Evolutionary conservation across 2,888 invertebrate species (phyloP).

Genomic region (Villa cingulata): DNA sequence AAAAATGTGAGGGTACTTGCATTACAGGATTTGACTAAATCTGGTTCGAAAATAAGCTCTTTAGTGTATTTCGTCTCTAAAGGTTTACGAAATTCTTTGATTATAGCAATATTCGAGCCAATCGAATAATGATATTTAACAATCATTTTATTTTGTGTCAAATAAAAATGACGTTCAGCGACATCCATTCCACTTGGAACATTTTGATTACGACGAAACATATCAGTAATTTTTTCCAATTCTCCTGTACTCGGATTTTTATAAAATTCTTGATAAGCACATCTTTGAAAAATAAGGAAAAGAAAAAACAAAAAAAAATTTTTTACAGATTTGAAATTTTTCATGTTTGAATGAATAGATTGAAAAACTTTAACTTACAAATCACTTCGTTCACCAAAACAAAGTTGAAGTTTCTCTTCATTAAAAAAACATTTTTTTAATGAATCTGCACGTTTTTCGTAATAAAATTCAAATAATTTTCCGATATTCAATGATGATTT

Average conservation of each 20-base stretch:
- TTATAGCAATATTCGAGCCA: conserved; percentile 34
- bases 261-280: conserved; percentile 15
- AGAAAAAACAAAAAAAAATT: no score
- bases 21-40: conserved; percentile 50
- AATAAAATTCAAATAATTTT: conserved; percentile 17
- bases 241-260: neutral
- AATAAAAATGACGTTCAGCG: conserved; percentile 48
- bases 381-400: conserved; percentile 46
- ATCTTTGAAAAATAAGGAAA: conserved; percentile 11
- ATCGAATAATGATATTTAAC: conserved; percentile 31
- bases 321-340: no score
- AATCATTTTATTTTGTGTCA: conserved; percentile 40
- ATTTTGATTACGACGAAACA: conserved; percentile 43
- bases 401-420: conserved; percentile 40
- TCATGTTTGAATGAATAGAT: no score
- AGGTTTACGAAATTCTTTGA: conserved; percentile 53
- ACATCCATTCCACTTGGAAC: conserved; percentile 48
- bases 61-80: conserved; percentile 56
- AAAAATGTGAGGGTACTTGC: no score
- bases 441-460: conserved; percentile 52
- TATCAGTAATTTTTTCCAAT: conserved; percentile 41
- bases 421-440: conserved; percentile 45
- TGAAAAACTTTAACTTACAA: conserved; percentile 14
- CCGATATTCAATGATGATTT: neutral
- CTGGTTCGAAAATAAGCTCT: conserved; percentile 47